These are phyloP conservation scores for Leucosticte australis DNA, from an alignment of 2,113 vertebrate genomes.

Conservation along the genomic window DNA sequence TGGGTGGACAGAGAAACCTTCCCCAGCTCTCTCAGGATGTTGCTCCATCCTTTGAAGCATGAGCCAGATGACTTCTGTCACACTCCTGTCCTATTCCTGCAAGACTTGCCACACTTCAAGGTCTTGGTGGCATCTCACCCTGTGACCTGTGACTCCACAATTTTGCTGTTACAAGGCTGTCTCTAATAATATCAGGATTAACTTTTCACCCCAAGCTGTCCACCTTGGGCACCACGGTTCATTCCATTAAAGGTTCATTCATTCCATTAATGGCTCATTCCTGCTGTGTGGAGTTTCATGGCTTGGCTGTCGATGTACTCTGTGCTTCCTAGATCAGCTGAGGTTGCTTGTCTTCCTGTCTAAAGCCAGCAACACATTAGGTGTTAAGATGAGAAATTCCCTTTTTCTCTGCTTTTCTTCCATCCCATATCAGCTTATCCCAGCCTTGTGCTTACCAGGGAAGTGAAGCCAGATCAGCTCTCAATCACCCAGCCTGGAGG, in stretches of 20 bases:
- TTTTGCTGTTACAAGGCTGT: background rate
- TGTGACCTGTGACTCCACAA: background rate
- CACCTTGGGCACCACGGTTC: fast-evolving
- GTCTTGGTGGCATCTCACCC: background rate
- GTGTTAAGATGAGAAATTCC: background rate
- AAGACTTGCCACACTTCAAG: background rate
- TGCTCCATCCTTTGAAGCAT: background rate
- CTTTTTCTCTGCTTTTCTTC: background rate
- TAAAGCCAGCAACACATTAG: background rate
- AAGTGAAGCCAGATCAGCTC: background rate
- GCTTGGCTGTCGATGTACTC: background rate
- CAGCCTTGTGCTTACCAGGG: background rate
- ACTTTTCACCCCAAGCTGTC: background rate
- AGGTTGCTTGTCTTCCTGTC: background rate
- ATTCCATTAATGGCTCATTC: background rate
- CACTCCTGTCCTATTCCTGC: background rate
- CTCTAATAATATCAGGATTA: background rate
- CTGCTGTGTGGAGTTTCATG: fast-evolving
- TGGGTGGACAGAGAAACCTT: background rate
- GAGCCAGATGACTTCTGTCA: background rate
- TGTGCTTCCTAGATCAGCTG: background rate
- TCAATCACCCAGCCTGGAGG: fast-evolving
- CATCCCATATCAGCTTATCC: background rate
- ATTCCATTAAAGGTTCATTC: background rate
- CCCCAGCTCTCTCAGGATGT: background rate